Evolutionary conservation across 1,140 invertebrate genomes (phyloP).

Genomic region (Drosophila simulans): DNA sequence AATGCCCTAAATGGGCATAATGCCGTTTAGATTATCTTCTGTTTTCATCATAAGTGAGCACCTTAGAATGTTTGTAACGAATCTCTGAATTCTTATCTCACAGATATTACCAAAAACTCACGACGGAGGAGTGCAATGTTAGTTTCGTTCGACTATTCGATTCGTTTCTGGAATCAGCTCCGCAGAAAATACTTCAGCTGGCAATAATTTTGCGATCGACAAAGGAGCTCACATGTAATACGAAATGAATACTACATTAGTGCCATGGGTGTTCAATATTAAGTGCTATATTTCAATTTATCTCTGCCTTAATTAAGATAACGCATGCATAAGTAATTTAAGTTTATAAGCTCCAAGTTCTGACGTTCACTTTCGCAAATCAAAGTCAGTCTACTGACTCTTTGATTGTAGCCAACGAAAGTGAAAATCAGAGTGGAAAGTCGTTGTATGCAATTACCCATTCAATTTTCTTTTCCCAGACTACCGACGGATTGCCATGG

Average conservation of each 20-base stretch:
- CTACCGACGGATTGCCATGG: constrained; percentile 41
- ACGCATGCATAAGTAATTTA: too few relatives aligned
- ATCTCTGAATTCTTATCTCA: not conserved
- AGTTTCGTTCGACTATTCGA: constrained; percentile 67
- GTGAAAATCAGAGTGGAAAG: not conserved
- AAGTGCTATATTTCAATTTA: too few relatives aligned
- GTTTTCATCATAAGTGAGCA: too few relatives aligned
- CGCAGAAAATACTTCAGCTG: constrained; percentile 64
- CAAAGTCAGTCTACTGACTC: not conserved
- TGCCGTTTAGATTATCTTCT: too few relatives aligned
- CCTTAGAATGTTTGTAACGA: not conserved
- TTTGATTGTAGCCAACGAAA: not conserved
- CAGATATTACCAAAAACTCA: constrained; percentile 49
- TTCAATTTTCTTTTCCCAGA: constrained; percentile 38
- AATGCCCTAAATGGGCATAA: not conserved
- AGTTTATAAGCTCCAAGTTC: too few relatives aligned
- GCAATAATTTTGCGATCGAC: constrained; percentile 46
- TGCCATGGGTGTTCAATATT: too few relatives aligned
- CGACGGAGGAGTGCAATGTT: constrained; percentile 67
- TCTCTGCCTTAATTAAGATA: too few relatives aligned
- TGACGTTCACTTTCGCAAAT: not conserved
- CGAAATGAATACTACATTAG: not conserved
- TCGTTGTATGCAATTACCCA: not conserved
- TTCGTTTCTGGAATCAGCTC: constrained; percentile 60
- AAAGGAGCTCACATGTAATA: constrained; percentile 43